Evolutionary conservation across 2,888 invertebrate genomes (phyloP), one percentile per base, ranked within the genome.

Genomic region (Drosophila helvetica): DNA sequence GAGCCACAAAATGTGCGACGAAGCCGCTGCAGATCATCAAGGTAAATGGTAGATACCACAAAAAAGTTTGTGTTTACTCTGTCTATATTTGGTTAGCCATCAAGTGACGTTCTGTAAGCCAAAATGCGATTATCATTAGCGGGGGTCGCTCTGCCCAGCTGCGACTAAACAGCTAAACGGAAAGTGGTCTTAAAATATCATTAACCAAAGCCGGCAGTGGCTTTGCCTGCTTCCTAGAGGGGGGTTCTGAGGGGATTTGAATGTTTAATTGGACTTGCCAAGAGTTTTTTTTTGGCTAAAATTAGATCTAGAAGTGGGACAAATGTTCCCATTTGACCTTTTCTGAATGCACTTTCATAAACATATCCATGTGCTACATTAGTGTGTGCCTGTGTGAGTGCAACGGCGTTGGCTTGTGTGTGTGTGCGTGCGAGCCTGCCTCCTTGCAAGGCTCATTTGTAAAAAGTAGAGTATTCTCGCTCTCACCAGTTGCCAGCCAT

Each of bases 1-100:
- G 12, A 25, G 19, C 27, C 45, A 25, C 30, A 85, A 55, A 52
- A 82, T 82, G 82, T 71, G 83, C 50, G 80, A 80, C 66, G 78
- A 80, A 58, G 57, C 56, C 62, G 52, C 71, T 47, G 63, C 55
- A 45, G 80, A 80, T 27, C 70, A 70, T 10, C 67, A 69, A 56
- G 86, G 70, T 61, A 47, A 66, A 55, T 62, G 73, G 58, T 56
- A 70, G 73, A 55, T 56, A 70, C 8, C 47, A 38, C 54, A 45
- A 56, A 22, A 17, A 38, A n/a, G 38, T 33, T 15, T 48, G 22
- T 50, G 42, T 65, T 63, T 65, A 42, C 52, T 43, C 55, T 63
- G 59, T 72, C 70, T 38, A 38, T 38, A 77, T 79, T 68, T 69
- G 69, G 52, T 56, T 62, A 33, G 51, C 46, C 55, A 67, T 68